Evolutionary conservation across 2,113 vertebrate species (phyloP).

Genomic region (Connochaetes taurinus): DNA sequence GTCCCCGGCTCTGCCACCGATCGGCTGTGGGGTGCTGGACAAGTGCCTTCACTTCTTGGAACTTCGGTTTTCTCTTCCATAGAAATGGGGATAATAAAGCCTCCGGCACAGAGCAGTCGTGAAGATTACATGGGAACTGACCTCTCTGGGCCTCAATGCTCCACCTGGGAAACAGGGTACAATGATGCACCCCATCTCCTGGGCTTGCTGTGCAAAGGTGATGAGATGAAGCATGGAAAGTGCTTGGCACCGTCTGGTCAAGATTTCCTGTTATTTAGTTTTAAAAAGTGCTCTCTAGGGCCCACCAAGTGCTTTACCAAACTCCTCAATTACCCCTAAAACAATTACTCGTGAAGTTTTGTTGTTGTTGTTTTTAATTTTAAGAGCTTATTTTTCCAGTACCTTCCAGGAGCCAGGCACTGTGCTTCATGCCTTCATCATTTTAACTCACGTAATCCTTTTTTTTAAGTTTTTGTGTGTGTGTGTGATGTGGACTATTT

Average conservation of each 20-base stretch:
- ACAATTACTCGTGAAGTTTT: not conserved
- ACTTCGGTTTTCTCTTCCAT: not conserved
- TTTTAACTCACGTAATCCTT: not conserved
- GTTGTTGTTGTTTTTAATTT: not conserved
- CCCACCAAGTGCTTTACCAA: not conserved
- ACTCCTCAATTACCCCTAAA: not conserved
- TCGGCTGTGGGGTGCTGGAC: not conserved
- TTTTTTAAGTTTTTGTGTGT: not conserved
- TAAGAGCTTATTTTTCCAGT: not conserved
- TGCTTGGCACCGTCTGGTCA: not conserved
- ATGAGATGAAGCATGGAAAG: accelerated
- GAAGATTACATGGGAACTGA: not conserved
- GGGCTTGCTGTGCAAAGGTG: not conserved
- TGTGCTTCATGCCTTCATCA: not conserved
- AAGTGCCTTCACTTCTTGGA: not conserved
- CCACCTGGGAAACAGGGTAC: not conserved
- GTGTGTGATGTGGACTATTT: not conserved
- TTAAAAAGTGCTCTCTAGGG: not conserved
- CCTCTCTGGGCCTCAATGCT: not conserved
- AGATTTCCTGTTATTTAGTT: not conserved
- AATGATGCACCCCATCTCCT: not conserved
- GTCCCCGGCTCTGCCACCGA: not conserved
- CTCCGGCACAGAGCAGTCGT: accelerated
- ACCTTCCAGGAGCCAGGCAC: not conserved
- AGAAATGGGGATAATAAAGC: not conserved